Percentiles rank a stretch among this genome's conserved stretches.
These are phyloP conservation scores for Mesorhabditis belari DNA, from an alignment of 2,888 invertebrate species.

Conservation along the genomic window DNA sequence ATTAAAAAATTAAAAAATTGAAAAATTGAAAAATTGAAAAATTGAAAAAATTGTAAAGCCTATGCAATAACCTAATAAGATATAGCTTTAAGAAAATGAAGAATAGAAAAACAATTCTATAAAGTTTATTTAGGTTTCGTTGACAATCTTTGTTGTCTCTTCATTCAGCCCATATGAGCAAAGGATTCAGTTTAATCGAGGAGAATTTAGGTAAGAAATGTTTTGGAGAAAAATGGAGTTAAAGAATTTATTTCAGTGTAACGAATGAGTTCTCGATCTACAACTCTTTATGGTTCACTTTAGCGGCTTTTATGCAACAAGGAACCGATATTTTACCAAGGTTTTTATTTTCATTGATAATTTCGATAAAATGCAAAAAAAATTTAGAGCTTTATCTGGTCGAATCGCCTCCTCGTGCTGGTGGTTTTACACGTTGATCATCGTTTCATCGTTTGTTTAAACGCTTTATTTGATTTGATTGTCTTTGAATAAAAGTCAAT, in stretches of 20 bases:
- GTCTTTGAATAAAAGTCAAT: too few relatives aligned
- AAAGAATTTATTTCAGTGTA: constrained; percentile 32
- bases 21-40: too few relatives aligned
- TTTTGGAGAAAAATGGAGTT: neutral
- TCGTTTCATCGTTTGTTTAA: constrained; percentile 55
- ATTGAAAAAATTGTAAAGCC: too few relatives aligned
- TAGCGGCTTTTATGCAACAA: constrained; percentile 97
- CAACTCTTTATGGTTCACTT: constrained; percentile 93
- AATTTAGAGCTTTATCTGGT: constrained; percentile 57
- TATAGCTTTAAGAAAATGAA: too few relatives aligned
- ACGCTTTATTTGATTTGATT: too few relatives aligned
- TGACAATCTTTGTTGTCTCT: constrained; percentile 88
- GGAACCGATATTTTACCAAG: constrained; percentile 92
- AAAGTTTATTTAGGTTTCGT: constrained; percentile 75
- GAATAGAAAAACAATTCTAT: too few relatives aligned
- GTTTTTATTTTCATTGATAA: constrained; percentile 59
- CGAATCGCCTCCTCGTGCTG: constrained; percentile 94
- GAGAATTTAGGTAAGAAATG: constrained; percentile 37
- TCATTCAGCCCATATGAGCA: constrained; percentile 96
- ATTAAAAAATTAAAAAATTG: too few relatives aligned
- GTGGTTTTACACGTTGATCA: constrained; percentile 98
- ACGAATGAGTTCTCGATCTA: constrained; percentile 83
- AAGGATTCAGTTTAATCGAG: constrained; percentile 59
- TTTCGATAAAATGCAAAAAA: neutral
- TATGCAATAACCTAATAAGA: too few relatives aligned